Base-by-base conservation (phyloP, 1,140 invertebrate species). In the Diprion similis region DNA sequence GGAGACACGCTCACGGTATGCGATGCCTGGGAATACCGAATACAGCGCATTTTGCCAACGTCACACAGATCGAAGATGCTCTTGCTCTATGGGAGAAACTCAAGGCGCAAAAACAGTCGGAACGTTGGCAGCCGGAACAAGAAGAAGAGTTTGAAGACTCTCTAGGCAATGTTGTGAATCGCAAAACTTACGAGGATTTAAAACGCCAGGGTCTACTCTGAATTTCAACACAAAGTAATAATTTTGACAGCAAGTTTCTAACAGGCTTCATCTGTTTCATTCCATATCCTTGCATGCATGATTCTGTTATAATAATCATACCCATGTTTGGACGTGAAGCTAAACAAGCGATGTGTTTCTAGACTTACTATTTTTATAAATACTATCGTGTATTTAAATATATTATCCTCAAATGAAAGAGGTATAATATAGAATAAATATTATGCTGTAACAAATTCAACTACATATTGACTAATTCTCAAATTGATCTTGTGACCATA, bases 111-210 rank as follows among this genome's bases (percentile, higher is more conserved):
- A 99, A 99, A 84, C 96, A 98, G 82, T 92, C 92, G 37, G 98
- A 99, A 85, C 91, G 98, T 78, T 99, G 98, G 95, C 95, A 98
- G 80, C 95, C 98, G 0, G 98, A 99, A 83, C 94, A 95, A 78
- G 95, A 98, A 89, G 99, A 99, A 89, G 99, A 99, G 86, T 99
- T 96, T 90, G 99, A 99, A 91, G 99, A 99, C 90, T 98, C 97
- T 0, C 91, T 94, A 80, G 99, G 99, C 46, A 99, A 99, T 91
- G 99, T 99, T 17, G 97, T 99, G 0, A 99, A 98, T 89, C 93
- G 97, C 75, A 99, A 99, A 88, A 99, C 97, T 0, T 99, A 95
- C 84, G 98, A 99, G 87, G 98, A 99, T 93, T 92, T 99, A 71
- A 99, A 99, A 86, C 90, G 98, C 85, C 99, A 99, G 90, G 98